phyloP scores from a whole-genome alignment of 2,797 vertebrate species.

The Etheostoma nigrum region DNA sequence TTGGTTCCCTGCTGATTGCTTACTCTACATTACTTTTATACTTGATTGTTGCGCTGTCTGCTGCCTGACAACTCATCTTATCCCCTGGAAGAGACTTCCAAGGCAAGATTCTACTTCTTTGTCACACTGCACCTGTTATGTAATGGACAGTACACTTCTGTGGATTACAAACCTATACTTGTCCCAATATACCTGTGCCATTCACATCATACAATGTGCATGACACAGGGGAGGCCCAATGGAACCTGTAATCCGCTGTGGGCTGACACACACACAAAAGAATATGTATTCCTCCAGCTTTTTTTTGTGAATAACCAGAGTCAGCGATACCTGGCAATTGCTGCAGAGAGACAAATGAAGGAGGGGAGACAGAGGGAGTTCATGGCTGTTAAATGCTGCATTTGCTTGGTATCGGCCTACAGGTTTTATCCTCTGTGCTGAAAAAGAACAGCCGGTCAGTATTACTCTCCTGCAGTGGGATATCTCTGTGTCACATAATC shows the following conservation, averaged over 20 bases:
- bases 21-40: not conserved
- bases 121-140: slow-evolving; percentile 23
- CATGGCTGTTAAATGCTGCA: slow-evolving; percentile 54
- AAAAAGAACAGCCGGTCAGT: slow-evolving; percentile 37
- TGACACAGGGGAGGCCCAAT: slow-evolving; percentile 19
- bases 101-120: not conserved
- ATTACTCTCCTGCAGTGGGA: slow-evolving; percentile 28
- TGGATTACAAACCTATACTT: slow-evolving; percentile 23
- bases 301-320: slow-evolving; percentile 50
- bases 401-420: slow-evolving; percentile 29
- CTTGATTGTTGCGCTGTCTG: not conserved
- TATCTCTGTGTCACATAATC: slow-evolving; percentile 31
- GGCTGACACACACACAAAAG: slow-evolving; percentile 47
- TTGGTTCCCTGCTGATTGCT: slow-evolving; percentile 13
- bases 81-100: not conserved
- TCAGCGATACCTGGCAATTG: slow-evolving; percentile 52
- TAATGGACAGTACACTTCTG: slow-evolving; percentile 8
- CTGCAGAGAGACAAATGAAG: slow-evolving; percentile 8
- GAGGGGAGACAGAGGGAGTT: slow-evolving; percentile 45
- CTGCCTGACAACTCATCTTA: not conserved
- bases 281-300: slow-evolving; percentile 53
- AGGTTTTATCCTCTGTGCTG: slow-evolving; percentile 50
- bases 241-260: slow-evolving; percentile 27
- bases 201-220: slow-evolving; percentile 22
- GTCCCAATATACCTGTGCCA: slow-evolving; percentile 19